Evolutionary conservation across 1,140 invertebrate species (phyloP), one percentile per base, ranked within the genome.

Genomic region (Sipha flava): DNA sequence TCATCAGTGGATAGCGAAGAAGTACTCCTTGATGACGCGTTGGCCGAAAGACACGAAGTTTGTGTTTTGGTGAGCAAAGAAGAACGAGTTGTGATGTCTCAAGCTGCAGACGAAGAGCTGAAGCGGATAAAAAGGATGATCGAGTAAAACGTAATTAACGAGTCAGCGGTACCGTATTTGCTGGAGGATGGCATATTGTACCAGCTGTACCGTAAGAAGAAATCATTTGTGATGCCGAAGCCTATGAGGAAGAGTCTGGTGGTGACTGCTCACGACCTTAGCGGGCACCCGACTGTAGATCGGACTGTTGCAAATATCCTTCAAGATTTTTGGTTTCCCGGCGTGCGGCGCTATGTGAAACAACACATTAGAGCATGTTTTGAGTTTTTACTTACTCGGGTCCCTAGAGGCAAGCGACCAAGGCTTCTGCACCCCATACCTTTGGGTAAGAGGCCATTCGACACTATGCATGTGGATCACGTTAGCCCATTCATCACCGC

Each of bases 211-310:
- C 10, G 14, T 9, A 57, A 26, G 9, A 75, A 26, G 10, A 18
- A 62, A 23, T 18, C 52, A 1, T 80, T 47, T 68, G 79, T 80
- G 0, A 64, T 79, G 59, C 79, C 79, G 1, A 68, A 68, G 37
- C 10, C 34, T 1, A 80, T 80, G 62, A 23, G 79, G 5, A 80
- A 80, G 9, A 45, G 59, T 16, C 14, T 68, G 10, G 45, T 59
- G 1, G 59, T 80, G 6, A 26, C 40, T 14, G n/a, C 62, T 0
- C 79, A 80, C 37, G 45, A 80, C 23, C 9, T 79, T 1, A 31
- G 40, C 14, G 75, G 75, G 23, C 75, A 79, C 34, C 59, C n/a
- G 16, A 5, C 54, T 3, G 45, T 68, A 26, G 62, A 80, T 31
- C 26, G 47, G 2, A 64, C 64, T 5, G n/a, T 68, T 4, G 43